These are phyloP conservation scores for pig (Sus scrofa) DNA, from an alignment of 2,113 vertebrate species.

Conservation along the genomic window T2T-Sscrofa CM000818.6:18789001-18789500, in stretches of 20 bases:
- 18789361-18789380: conserved; percentile 21
- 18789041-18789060: not conserved
- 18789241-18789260: not conserved
- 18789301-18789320: conserved; percentile 29
- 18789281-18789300: conserved; percentile 41
- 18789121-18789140: not conserved
- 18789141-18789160: too few relatives aligned
- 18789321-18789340: conserved; percentile 17
- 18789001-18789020: not conserved
- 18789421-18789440: not conserved
- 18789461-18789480: conserved; percentile 10
- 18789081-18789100: not conserved
- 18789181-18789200: not conserved
- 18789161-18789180: not conserved
- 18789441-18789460: conserved; percentile 46
- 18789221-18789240: not conserved
- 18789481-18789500: conserved; percentile 61
- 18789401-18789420: not conserved
- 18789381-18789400: not conserved
- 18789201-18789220: not conserved
- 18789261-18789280: not conserved
- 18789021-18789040: not conserved
- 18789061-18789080: not conserved
- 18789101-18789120: not conserved
- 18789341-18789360: not conserved